A percentile compares a stretch with the other conserved stretches of the same genome.
These are phyloP conservation scores for Ostrea edulis DNA, from an alignment of 1,140 invertebrate species.

Conservation along the genomic window DNA sequence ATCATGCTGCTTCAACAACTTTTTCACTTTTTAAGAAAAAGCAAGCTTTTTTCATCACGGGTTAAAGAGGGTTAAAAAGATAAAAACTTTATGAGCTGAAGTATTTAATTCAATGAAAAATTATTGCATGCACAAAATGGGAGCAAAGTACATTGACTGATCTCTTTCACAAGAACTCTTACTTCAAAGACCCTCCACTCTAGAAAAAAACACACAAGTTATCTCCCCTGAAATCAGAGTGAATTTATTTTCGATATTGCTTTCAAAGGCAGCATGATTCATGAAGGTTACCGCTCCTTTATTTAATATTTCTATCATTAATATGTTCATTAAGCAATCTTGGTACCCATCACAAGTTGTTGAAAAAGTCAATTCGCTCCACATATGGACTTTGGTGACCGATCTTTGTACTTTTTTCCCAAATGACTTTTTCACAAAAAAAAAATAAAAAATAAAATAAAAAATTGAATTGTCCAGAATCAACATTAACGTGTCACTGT, in stretches of 20 bases:
- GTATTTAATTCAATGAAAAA: not conserved
- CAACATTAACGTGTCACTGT: not conserved
- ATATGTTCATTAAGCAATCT: not conserved
- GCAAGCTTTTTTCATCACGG: not conserved
- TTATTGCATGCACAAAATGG: not conserved
- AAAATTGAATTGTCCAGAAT: not conserved
- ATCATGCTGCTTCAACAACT: not conserved
- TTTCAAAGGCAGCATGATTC: not conserved
- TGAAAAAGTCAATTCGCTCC: not conserved
- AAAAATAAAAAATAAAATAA: too few species aligned
- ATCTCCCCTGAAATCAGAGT: slow-evolving; percentile 31
- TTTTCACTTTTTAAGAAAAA: slow-evolving; percentile 35
- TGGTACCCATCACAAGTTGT: not conserved
- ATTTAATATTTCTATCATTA: not conserved
- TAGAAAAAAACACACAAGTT: not conserved
- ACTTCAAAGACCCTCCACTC: slow-evolving; percentile 4
- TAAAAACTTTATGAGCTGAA: not conserved
- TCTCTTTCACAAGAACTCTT: slow-evolving; percentile 6
- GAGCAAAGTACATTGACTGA: not conserved
- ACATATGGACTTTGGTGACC: too few species aligned
- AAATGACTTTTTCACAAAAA: not conserved
- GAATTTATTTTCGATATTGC: slow-evolving; percentile 28
- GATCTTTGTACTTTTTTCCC: too few species aligned
- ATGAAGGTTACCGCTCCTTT: not conserved
- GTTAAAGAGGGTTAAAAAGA: slow-evolving; percentile 13